Evolutionary conservation across 1,140 invertebrate genomes (phyloP), one percentile per base, ranked within the genome.

Genomic region (Goniozus legneri): DNA sequence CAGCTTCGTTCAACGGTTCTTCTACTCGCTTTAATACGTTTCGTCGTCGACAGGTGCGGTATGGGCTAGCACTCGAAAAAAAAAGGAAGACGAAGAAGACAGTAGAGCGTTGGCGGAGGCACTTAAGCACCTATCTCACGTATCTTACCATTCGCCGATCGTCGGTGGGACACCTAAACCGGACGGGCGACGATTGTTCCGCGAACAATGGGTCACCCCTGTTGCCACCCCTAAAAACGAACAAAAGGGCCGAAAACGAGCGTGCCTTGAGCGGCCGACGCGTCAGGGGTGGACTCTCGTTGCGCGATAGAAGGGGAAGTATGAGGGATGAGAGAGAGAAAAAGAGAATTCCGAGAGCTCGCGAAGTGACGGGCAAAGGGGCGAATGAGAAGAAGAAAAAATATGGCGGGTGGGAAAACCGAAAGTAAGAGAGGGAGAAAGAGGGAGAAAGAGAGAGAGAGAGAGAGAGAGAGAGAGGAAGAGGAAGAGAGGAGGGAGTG

Each of bases 171-270:
- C 53, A 59, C 50, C 35, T 37, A 31, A 22, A 47, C 35, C 41
- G 48, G 48, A 51, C 48, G 52, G n/a, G n/a, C 56, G 57, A 58
- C 57, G 36, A 60, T 60, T 60, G 57, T 60, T 60, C 52, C 20
- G n/a, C 21, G 56, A 60, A 60, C 57, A 60, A 60, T 59, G n/a
- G n/a, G n/a, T n/a, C n/a, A n/a, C n/a, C n/a, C n/a, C n/a, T n/a
- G n/a, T n/a, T n/a, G n/a, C n/a, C n/a, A 39, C 35, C 34, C 20
- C 32, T 35, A 41, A 46, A 37, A 42, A 44, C 44, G 57, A 43
- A 58, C 56, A 58, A 58, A 53, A 27, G 30, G 50, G 43, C 37
- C 40, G 46, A 50, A 50, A 50, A 53, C 54, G 48, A 45, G 38
- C 41, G 52, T 13, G 43, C 31, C 8, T 50, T 32, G 30, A 20